Conservation (phyloP, 2,113 vertebrate genomes). For the Coracopsis vasa region DNA sequence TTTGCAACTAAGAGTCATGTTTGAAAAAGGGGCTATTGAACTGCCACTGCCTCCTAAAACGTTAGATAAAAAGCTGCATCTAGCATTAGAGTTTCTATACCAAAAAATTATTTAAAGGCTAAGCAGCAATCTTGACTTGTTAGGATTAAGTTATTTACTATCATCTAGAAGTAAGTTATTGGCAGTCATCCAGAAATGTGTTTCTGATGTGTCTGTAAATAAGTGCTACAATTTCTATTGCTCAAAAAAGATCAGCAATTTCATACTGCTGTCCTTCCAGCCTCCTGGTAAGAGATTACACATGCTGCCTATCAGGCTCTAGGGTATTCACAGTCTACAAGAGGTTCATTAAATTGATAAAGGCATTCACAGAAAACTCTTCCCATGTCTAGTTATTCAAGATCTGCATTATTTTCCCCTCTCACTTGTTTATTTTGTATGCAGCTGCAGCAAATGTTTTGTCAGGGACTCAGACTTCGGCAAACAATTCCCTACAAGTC, state of each 20-base stretch:
- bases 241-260: neutral
- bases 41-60: neutral
- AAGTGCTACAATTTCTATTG: neutral
- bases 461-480: neutral
- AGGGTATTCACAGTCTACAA: neutral
- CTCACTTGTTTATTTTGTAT: slow-evolving; percentile 13
- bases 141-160: slow-evolving; percentile 57
- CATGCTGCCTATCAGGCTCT: neutral
- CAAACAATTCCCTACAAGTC: slow-evolving; percentile 7
- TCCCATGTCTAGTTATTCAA: slow-evolving; percentile 18
- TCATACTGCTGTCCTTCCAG: neutral
- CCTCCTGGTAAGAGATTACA: neutral
- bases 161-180: slow-evolving; percentile 49
- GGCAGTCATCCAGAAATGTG: slow-evolving; percentile 20
- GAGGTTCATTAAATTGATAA: slow-evolving; percentile 16
- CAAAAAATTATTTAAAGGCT: slow-evolving; percentile 4
- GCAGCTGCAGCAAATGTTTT: neutral
- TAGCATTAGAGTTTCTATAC: neutral
- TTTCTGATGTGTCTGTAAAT: slow-evolving; percentile 8
- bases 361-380: slow-evolving; percentile 14
- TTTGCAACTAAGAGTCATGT: neutral
- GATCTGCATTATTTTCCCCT: slow-evolving; percentile 6
- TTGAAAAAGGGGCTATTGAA: neutral
- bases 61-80: no score
- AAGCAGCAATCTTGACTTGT: slow-evolving; percentile 35